Evolutionary conservation across 2,888 invertebrate genomes (phyloP).

Genomic region (Eristalinus sepulchralis): DNA sequence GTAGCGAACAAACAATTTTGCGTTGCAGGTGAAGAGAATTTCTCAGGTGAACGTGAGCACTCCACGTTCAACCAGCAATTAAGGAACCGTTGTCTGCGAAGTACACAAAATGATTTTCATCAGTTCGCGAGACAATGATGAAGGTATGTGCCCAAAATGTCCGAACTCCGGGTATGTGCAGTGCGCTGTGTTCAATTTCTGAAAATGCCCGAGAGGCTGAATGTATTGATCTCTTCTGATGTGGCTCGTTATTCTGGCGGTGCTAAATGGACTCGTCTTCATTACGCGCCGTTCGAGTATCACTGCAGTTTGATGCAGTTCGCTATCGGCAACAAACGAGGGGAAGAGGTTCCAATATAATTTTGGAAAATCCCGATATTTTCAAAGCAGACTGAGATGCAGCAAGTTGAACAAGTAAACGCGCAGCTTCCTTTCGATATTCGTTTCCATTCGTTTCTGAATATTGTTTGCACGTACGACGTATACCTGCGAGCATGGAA

Average conservation of each 20-base stretch:
- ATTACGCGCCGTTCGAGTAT: not conserved
- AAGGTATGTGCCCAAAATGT: conserved; percentile 1
- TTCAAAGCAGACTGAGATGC: not conserved
- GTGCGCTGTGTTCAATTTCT: conserved; percentile 18
- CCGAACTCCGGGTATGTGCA: not conserved
- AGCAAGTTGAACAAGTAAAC: not conserved
- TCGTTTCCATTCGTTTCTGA: not conserved
- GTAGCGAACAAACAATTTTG: conserved; percentile 27
- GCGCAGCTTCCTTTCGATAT: no score
- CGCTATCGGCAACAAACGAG: not conserved
- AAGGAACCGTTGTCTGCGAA: conserved; percentile 54
- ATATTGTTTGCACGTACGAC: not conserved
- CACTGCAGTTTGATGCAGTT: not conserved
- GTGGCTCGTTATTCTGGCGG: conserved; percentile 1
- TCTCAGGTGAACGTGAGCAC: conserved; percentile 13
- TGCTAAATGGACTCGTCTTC: not conserved
- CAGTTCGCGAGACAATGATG: conserved; percentile 11
- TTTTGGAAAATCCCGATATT: not conserved
- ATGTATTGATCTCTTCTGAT: conserved; percentile 43
- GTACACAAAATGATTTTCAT: conserved; percentile 13
- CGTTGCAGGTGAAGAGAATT: conserved; percentile 40
- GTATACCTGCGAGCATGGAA: not conserved
- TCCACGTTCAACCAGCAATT: conserved; percentile 50
- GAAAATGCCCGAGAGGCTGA: conserved; percentile 1
- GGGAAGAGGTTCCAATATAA: not conserved